Percentiles rank a stretch among this genome's conserved stretches.
Evolutionary conservation across 2,888 invertebrate species (phyloP).

Genomic region (Euproctis similis): DNA sequence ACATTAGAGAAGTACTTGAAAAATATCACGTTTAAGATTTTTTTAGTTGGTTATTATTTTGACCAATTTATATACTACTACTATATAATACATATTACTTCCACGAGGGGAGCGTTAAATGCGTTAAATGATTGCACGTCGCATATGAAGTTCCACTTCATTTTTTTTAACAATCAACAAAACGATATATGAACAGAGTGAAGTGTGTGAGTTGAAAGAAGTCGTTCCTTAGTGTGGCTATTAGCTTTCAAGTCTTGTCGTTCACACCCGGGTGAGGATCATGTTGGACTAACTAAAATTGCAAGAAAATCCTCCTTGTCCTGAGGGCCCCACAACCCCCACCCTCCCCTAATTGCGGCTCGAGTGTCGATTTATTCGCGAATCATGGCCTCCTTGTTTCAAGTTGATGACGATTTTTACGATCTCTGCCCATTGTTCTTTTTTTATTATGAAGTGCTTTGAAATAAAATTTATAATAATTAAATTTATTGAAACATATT

Average conservation of each 20-base stretch:
- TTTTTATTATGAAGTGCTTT: no score
- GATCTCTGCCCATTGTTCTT: slow-evolving; percentile 25
- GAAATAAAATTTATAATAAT: no score
- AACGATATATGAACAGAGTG: neutral
- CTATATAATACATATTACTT: no score
- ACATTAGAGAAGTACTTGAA: no score
- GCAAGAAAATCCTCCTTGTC: slow-evolving; percentile 60
- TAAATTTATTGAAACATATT: no score
- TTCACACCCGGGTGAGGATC: slow-evolving; percentile 58
- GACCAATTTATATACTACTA: no score
- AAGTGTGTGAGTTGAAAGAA: slow-evolving; percentile 5
- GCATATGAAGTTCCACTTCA: neutral
- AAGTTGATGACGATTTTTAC: slow-evolving; percentile 39
- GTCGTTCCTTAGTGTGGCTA: slow-evolving; percentile 23
- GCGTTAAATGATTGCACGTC: no score
- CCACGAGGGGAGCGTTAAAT: no score
- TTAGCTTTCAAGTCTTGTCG: slow-evolving; percentile 61
- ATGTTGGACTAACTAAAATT: slow-evolving; percentile 69
- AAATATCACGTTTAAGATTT: no score
- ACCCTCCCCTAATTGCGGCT: slow-evolving; percentile 60
- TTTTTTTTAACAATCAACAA: neutral
- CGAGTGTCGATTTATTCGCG: slow-evolving; percentile 62
- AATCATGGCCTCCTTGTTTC: slow-evolving; percentile 46
- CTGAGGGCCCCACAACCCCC: slow-evolving; percentile 33
- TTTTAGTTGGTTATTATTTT: no score